Percentiles rank a stretch among this genome's conserved stretches.
Conservation (phyloP, 2,888 invertebrate genomes). For the Conchocele bisecta region DNA sequence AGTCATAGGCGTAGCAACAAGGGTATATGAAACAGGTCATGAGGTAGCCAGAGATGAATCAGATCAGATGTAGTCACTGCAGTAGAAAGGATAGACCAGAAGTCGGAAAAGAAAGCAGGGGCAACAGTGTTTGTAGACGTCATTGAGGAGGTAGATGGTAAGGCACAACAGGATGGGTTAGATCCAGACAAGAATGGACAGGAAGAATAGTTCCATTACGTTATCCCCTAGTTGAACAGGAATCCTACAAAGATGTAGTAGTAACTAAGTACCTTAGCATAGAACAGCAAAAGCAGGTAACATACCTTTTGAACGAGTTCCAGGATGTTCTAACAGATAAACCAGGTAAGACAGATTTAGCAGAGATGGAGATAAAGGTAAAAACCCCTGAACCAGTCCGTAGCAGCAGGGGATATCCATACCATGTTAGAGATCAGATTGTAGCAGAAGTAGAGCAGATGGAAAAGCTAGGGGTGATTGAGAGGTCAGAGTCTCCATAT, state of each 20-base stretch:
- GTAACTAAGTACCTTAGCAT: background rate
- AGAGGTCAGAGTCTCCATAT: slow-evolving; percentile 43
- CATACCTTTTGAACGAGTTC: slow-evolving; percentile 10
- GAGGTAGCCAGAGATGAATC: no score
- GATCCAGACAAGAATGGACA: background rate
- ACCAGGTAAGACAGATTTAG: slow-evolving; percentile 22
- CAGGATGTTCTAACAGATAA: slow-evolving; percentile 30
- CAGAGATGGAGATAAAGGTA: slow-evolving; percentile 17
- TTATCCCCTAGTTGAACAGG: background rate
- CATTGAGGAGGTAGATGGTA: background rate
- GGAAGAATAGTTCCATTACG: background rate
- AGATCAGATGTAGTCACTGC: no score
- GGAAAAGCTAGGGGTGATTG: slow-evolving; percentile 46
- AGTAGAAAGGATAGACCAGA: no score
- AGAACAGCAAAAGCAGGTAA: background rate
- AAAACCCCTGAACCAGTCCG: slow-evolving; percentile 13
- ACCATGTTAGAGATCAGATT: slow-evolving; percentile 14
- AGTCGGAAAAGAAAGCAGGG: no score
- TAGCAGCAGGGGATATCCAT: slow-evolving; percentile 15
- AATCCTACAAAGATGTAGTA: slow-evolving; percentile 10
- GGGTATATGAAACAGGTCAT: no score
- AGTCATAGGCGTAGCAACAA: no score
- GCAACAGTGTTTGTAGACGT: no score
- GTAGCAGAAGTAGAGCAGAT: slow-evolving; percentile 37
- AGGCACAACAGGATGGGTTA: background rate